Percentiles rank a stretch among this genome's conserved stretches.
phyloP scores from a whole-genome alignment of 2,888 invertebrate species.

The Epiblema foenella region DNA sequence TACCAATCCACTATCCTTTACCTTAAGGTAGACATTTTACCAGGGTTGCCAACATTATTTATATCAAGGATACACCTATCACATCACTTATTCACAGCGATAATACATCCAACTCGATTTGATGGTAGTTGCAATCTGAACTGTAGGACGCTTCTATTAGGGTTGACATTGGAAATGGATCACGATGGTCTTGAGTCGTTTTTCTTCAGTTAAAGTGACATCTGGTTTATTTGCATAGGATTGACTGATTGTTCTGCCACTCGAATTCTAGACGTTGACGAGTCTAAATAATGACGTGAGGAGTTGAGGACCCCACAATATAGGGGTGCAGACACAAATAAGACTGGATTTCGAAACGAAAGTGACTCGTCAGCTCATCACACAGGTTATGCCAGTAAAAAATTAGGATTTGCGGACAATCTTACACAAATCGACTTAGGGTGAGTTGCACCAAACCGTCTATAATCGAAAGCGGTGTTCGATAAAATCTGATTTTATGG shows the following conservation, averaged over 20 bases:
- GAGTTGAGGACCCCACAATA: slow-evolving; percentile 5
- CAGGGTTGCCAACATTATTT: slow-evolving; percentile 19
- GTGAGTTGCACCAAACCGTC: no score
- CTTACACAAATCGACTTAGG: no score
- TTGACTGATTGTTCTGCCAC: slow-evolving; percentile 74
- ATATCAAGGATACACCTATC: slow-evolving; percentile 34
- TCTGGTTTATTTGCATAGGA: slow-evolving; percentile 71
- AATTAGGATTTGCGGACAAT: no score
- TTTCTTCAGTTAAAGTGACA: slow-evolving; percentile 50
- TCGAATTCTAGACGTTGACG: slow-evolving; percentile 44
- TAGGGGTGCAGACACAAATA: background rate
- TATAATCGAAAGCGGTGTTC: no score
- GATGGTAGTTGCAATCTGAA: background rate
- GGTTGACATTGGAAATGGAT: background rate
- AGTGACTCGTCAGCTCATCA: no score
- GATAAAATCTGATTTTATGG: no score
- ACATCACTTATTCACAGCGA: background rate
- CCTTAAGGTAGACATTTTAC: background rate
- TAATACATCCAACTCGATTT: background rate
- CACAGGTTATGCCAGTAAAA: no score
- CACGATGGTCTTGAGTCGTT: background rate
- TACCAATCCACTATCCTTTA: background rate
- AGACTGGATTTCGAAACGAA: background rate
- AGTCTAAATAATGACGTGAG: slow-evolving; percentile 27
- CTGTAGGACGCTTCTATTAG: background rate